phyloP scores from a whole-genome alignment of 2,797 vertebrate genomes.

The Paguma larvata region DNA sequence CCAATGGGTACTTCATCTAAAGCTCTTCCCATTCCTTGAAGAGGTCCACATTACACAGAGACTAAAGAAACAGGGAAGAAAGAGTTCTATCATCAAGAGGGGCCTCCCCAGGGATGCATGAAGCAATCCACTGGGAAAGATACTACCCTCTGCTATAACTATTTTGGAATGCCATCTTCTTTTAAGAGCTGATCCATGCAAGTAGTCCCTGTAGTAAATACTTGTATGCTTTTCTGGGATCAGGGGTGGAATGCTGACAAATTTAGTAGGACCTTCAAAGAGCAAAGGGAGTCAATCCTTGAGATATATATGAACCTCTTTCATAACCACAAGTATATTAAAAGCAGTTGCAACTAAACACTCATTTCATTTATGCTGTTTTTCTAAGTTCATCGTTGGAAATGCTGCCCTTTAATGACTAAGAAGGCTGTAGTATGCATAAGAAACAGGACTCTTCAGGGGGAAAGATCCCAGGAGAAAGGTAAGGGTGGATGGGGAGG shows the following conservation, averaged over 20 bases:
- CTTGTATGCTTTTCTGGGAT: not conserved
- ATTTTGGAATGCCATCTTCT: not conserved
- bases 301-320: not conserved
- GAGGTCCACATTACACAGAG: not conserved
- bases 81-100: not conserved
- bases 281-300: not conserved
- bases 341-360: not conserved
- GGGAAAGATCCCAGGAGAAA: not conserved
- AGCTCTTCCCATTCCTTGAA: not conserved
- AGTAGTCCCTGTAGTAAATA: not conserved
- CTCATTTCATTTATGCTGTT: slow-evolving; percentile 14
- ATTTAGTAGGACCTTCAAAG: slow-evolving; percentile 47
- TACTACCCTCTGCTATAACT: not conserved
- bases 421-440: not conserved
- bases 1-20: not conserved
- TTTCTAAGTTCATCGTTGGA: slow-evolving; percentile 40
- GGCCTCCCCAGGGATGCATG: not conserved
- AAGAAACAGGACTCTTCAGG: not conserved
- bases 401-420: not conserved
- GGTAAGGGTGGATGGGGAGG: fast-evolving
- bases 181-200: not conserved
- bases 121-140: not conserved
- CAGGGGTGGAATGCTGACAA: not conserved
- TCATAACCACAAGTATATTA: not conserved
- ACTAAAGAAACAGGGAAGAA: not conserved